These are phyloP conservation scores for Coenonympha glycerion DNA, from an alignment of 2,888 invertebrate species.

Conservation along the genomic window DNA sequence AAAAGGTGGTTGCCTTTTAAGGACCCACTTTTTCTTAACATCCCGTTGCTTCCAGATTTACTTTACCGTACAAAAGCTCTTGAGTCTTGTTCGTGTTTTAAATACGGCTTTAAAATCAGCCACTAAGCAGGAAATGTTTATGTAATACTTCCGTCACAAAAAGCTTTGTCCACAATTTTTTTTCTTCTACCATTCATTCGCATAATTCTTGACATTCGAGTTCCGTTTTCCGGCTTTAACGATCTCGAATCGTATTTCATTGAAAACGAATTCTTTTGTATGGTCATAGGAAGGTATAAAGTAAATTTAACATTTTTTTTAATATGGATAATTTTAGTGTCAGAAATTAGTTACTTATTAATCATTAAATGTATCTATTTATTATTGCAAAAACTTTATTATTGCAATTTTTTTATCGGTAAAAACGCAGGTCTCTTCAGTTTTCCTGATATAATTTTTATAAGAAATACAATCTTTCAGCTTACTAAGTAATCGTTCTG, in stretches of 20 bases:
- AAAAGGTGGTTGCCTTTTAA: background rate
- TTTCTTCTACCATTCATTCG: background rate
- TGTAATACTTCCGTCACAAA: background rate
- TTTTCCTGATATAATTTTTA: no score
- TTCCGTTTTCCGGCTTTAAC: background rate
- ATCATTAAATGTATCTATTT: no score
- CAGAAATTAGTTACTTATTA: background rate
- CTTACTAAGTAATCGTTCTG: no score
- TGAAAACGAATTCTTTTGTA: background rate
- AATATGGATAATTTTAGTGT: no score
- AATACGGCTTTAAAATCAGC: background rate
- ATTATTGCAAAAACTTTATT: no score
- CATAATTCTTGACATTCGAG: background rate
- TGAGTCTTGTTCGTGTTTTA: background rate
- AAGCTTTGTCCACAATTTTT: background rate
- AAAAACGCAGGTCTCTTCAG: no score
- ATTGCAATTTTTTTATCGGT: no score
- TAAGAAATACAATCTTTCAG: no score
- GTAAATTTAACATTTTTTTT: background rate
- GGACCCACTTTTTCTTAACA: background rate
- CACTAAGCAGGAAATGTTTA: background rate
- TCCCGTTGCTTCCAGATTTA: background rate
- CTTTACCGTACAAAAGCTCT: background rate
- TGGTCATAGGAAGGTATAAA: background rate
- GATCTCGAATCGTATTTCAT: background rate